phyloP scores from a whole-genome alignment of 2,888 invertebrate species.

The Oligia latruncula region DNA sequence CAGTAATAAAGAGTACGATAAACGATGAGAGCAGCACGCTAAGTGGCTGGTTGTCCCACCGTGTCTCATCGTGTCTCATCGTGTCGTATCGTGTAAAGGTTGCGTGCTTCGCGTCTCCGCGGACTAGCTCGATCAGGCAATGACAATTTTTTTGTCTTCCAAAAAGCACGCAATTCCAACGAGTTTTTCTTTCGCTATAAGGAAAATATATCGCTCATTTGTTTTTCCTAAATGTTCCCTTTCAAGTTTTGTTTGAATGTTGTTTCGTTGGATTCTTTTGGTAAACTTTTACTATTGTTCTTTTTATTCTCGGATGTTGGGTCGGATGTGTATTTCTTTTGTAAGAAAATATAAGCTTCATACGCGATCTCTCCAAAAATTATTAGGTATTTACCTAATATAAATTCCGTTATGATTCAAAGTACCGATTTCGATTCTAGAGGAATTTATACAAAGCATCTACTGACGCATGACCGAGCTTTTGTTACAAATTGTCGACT shows the following conservation, averaged over 20 bases:
- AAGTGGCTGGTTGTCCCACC: neutral
- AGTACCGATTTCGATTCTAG: too few relatives aligned
- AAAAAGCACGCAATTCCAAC: constrained; percentile 46
- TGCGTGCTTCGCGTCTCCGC: constrained; percentile 39
- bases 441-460: too few relatives aligned
- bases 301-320: constrained; percentile 18
- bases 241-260: constrained; percentile 45
- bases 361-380: constrained; percentile 6
- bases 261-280: constrained; percentile 44
- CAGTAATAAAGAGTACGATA: constrained; percentile 47
- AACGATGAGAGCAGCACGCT: constrained; percentile 28
- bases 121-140: constrained; percentile 8
- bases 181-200: constrained; percentile 50
- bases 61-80: neutral
- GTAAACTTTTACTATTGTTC: constrained; percentile 36
- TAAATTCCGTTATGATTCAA: too few relatives aligned
- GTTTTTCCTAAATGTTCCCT: constrained; percentile 35
- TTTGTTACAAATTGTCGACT: neutral
- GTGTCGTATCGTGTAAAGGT: neutral
- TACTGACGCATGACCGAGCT: neutral
- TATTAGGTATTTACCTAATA: neutral
- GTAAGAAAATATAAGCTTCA: constrained; percentile 2
- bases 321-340: neutral
- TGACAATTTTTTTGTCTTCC: constrained; percentile 28
- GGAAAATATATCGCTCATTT: constrained; percentile 50